A percentile compares a stretch with the other conserved stretches of the same genome.
These are phyloP conservation scores for Galago senegalensis DNA, from an alignment of 2,797 vertebrate genomes.

Conservation along the genomic window DNA sequence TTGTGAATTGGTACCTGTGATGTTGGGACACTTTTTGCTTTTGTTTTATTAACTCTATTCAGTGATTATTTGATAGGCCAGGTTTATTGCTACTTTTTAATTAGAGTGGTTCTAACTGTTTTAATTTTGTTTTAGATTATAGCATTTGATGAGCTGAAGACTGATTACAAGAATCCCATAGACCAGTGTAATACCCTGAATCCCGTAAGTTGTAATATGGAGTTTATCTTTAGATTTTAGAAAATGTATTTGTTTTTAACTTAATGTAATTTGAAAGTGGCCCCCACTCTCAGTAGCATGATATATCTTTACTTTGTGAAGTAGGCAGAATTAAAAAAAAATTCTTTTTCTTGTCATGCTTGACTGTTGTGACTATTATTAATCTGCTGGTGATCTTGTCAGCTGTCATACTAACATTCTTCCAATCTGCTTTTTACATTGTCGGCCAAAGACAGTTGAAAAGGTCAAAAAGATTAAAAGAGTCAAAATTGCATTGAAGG, in stretches of 20 bases:
- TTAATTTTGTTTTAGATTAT: constrained; percentile 94
- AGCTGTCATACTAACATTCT: constrained; percentile 97
- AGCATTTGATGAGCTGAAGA: constrained; percentile 99
- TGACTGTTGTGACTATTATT: constrained; percentile 93
- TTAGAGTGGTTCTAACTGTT: constrained; percentile 66
- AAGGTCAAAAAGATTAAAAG: constrained; percentile 99
- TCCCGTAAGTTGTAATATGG: constrained; percentile 93
- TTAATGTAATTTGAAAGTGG: constrained; percentile 69
- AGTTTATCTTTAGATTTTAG: constrained; percentile 59
- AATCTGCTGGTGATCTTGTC: constrained; percentile 94
- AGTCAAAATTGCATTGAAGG: constrained; percentile 99
- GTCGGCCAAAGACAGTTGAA: constrained; percentile 99
- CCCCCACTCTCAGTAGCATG: constrained; percentile 71
- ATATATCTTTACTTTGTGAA: constrained; percentile 67
- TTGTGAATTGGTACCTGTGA: constrained; percentile 6
- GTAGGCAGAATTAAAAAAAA: constrained; percentile 80
- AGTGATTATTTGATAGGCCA: background rate
- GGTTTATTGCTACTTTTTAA: constrained; percentile 60
- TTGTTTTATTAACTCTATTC: constrained; percentile 56
- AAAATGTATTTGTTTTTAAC: constrained; percentile 68
- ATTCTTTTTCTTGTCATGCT: constrained; percentile 90
- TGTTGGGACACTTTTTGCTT: constrained; percentile 34
- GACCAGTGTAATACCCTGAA: constrained; percentile 99
- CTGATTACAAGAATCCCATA: constrained; percentile 99
- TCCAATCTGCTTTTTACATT: constrained; percentile 95